A percentile compares a stretch with the other conserved stretches of the same genome.
These are phyloP conservation scores for Syritta pipiens DNA, from an alignment of 2,888 invertebrate genomes.

Conservation along the genomic window DNA sequence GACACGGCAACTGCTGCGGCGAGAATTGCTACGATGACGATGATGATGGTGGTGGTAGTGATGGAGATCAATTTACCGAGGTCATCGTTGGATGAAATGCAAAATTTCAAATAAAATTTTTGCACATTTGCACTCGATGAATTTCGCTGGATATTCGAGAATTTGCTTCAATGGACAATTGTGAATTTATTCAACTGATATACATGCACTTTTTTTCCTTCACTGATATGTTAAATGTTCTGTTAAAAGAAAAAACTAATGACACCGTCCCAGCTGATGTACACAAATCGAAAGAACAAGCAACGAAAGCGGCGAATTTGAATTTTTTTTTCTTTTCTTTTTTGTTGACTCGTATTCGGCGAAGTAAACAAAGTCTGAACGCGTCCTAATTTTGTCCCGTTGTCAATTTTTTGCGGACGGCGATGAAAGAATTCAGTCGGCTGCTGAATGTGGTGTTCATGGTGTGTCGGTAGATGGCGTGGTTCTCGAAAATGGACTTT, in stretches of 20 bases:
- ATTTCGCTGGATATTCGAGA: background rate
- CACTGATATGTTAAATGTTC: constrained; percentile 25
- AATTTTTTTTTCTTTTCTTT: too few species aligned
- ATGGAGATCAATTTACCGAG: constrained; percentile 51
- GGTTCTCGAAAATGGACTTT: too few species aligned
- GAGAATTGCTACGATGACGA: too few species aligned
- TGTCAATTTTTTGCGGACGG: background rate
- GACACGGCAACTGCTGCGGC: too few species aligned
- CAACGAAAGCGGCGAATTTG: constrained; percentile 28
- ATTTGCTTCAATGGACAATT: constrained; percentile 12
- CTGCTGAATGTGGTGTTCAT: background rate
- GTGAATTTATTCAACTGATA: background rate
- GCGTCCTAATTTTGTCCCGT: constrained; percentile 5
- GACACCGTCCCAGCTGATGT: constrained; percentile 60
- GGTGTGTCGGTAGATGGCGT: background rate
- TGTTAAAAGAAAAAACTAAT: constrained; percentile 20
- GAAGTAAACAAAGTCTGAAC: constrained; percentile 50
- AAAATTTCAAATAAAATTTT: constrained; percentile 20
- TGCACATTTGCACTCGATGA: background rate
- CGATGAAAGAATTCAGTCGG: background rate
- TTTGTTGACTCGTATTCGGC: constrained; percentile 44
- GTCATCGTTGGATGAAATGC: constrained; percentile 38
- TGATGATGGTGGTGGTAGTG: constrained; percentile 5
- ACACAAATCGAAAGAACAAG: constrained; percentile 39
- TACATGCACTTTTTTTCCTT: background rate